These are phyloP conservation scores for Phocides pigmalion DNA, from an alignment of 1,140 invertebrate genomes.

Conservation along the genomic window DNA sequence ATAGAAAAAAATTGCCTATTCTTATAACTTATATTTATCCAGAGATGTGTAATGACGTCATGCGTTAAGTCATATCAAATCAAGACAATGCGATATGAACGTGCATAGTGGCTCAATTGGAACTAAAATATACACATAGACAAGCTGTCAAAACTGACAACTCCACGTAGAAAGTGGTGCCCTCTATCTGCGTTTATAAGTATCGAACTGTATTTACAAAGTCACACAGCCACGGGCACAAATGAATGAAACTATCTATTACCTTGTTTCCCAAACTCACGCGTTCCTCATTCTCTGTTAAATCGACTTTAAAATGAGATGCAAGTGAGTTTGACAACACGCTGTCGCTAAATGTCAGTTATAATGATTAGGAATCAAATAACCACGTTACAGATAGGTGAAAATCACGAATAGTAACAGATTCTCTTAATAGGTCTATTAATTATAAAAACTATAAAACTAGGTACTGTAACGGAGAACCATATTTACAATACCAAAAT, in stretches of 20 bases:
- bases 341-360: slow-evolving; percentile 27
- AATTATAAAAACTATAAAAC: slow-evolving; percentile 72
- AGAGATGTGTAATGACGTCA: no score
- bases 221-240: background rate
- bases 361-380: slow-evolving; percentile 39
- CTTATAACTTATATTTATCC: no score
- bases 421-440: slow-evolving; percentile 60
- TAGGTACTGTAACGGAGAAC: slow-evolving; percentile 68
- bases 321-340: slow-evolving; percentile 19
- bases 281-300: slow-evolving; percentile 18
- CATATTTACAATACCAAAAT: slow-evolving; percentile 70
- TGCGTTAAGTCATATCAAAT: no score
- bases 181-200: no score
- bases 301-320: slow-evolving; percentile 16
- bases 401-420: slow-evolving; percentile 45
- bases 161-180: no score
- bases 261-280: slow-evolving; percentile 51
- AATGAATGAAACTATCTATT: slow-evolving; percentile 25
- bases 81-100: no score
- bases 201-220: background rate
- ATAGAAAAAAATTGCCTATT: no score
- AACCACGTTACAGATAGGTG: slow-evolving; percentile 45
- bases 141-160: no score
- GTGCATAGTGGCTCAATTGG: no score
- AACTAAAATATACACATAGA: no score